Percentiles rank a stretch among this genome's conserved stretches.
Conservation (phyloP, 2,113 vertebrate species). For the Pteropus alecto region DNA sequence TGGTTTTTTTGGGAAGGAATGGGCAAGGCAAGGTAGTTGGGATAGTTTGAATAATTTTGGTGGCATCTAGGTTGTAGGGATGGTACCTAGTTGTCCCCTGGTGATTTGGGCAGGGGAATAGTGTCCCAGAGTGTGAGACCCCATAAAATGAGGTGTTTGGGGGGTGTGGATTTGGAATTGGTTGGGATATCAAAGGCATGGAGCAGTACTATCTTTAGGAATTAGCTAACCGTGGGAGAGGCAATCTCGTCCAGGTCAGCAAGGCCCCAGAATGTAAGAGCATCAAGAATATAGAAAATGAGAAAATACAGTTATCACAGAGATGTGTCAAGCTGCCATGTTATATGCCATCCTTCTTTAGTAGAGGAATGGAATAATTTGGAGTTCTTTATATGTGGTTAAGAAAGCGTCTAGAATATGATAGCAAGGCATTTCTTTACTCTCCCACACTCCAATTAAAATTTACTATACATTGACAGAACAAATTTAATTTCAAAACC, state of each 20-base stretch:
- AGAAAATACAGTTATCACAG: background rate
- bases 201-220: background rate
- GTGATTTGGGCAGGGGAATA: background rate
- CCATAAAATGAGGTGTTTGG: background rate
- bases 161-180: background rate
- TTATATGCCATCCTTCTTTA: background rate
- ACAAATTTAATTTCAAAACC: slow-evolving; percentile 3
- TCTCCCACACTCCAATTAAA: background rate
- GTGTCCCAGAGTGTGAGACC: background rate
- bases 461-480: background rate
- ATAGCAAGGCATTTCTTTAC: background rate
- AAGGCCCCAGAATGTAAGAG: background rate
- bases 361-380: background rate
- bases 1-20: background rate
- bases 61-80: background rate
- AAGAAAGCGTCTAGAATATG: background rate
- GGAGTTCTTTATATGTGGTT: background rate
- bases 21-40: background rate
- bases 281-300: background rate
- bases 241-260: background rate
- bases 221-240: background rate
- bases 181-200: background rate
- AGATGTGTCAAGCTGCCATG: background rate
- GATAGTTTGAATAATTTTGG: background rate
- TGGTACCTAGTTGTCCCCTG: background rate